These are phyloP conservation scores for Poeciliopsis prolifica DNA, from an alignment of 2,113 vertebrate genomes.

Conservation along the genomic window DNA sequence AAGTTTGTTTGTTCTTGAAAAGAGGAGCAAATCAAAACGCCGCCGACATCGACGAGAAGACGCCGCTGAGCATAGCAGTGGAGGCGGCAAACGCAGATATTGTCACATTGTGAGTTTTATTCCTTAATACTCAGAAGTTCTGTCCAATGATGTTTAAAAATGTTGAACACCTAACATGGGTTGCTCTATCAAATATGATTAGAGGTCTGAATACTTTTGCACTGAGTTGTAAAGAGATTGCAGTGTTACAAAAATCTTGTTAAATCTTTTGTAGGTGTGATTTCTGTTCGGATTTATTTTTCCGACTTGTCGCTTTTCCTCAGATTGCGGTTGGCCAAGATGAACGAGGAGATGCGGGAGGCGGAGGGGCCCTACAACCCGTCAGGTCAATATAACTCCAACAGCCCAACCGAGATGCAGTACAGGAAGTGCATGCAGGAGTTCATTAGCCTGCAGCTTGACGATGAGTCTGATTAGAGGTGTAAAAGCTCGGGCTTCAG, in stretches of 20 bases:
- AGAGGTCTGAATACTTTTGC: not conserved
- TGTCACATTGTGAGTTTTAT: constrained; percentile 90
- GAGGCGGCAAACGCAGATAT: constrained; percentile 98
- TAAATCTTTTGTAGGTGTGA: not conserved
- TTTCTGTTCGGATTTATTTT: not conserved
- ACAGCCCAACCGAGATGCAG: constrained; percentile 95
- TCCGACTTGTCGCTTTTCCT: constrained; percentile 3
- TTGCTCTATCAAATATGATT: not conserved
- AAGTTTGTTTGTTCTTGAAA: constrained; percentile 98
- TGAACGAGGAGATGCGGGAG: constrained; percentile 99
- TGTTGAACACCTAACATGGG: too few species aligned
- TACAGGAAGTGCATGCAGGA: constrained; percentile 97
- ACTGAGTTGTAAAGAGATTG: not conserved
- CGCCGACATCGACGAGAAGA: constrained; percentile 92
- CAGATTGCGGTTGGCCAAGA: constrained; percentile 95
- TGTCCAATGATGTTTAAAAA: not conserved
- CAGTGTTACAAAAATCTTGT: not conserved
- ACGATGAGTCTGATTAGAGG: constrained; percentile 80
- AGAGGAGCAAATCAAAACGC: constrained; percentile 97
- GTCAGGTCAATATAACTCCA: constrained; percentile 96
- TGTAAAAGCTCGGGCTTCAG: constrained; percentile 10
- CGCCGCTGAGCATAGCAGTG: constrained; percentile 91
- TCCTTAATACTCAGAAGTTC: not conserved
- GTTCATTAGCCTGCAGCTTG: constrained; percentile 93
- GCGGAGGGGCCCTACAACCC: constrained; percentile 95